Conservation (phyloP, 2,888 invertebrate genomes). For the Drosophila lacicola region DNA sequence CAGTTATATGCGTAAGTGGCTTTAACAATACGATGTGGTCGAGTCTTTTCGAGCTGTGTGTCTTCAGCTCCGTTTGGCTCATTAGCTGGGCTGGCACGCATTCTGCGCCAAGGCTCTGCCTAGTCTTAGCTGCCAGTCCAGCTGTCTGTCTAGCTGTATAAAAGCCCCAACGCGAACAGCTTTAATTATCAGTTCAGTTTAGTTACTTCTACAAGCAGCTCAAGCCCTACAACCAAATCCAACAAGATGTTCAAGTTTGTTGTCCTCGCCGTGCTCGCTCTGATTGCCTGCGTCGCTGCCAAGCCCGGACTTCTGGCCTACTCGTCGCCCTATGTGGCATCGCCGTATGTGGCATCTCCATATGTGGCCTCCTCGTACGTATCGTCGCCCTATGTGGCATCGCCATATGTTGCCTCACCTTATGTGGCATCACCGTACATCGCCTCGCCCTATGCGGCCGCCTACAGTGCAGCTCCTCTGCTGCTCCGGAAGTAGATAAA, state of each 20-base stretch:
- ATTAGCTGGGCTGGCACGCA: slow-evolving; percentile 39
- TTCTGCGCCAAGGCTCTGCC: slow-evolving; percentile 42
- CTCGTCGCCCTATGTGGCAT: slow-evolving; percentile 85
- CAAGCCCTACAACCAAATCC: slow-evolving; percentile 16
- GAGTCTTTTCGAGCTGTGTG: slow-evolving; percentile 25
- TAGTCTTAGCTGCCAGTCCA: background rate
- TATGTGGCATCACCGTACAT: slow-evolving; percentile 59
- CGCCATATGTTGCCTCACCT: slow-evolving; percentile 64
- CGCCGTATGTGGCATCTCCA: slow-evolving; percentile 76
- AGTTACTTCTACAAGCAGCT: slow-evolving; percentile 26
- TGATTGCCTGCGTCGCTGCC: slow-evolving; percentile 77
- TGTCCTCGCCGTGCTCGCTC: slow-evolving; percentile 76
- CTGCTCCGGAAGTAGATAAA: slow-evolving; percentile 66
- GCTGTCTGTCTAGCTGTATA: slow-evolving; percentile 30
- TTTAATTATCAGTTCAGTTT: slow-evolving; percentile 63
- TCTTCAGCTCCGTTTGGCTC: slow-evolving; percentile 22
- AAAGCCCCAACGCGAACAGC: slow-evolving; percentile 20
- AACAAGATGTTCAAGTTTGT: slow-evolving; percentile 74
- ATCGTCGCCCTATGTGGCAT: slow-evolving; percentile 76
- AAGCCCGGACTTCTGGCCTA: slow-evolving; percentile 82
- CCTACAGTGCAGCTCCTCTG: slow-evolving; percentile 63
- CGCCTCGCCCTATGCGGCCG: slow-evolving; percentile 62
- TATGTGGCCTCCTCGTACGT: slow-evolving; percentile 83
- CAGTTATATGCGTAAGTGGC: slow-evolving; percentile 22
- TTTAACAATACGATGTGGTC: slow-evolving; percentile 1